Evolutionary conservation across 2,888 invertebrate genomes (phyloP).

Genomic region (Myopa testacea): DNA sequence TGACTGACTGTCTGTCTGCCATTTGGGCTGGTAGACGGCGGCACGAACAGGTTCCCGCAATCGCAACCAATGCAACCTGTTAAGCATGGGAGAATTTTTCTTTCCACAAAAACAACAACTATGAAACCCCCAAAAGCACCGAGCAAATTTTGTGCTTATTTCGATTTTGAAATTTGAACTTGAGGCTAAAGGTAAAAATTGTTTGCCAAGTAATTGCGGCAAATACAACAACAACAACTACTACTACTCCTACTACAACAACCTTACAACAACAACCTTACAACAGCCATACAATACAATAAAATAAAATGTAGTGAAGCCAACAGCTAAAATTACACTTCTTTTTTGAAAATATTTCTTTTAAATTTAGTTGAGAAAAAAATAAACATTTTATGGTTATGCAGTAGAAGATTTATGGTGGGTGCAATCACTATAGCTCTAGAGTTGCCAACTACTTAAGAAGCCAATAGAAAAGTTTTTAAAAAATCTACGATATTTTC

Average conservation of each 20-base stretch:
- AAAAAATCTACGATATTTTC: background rate
- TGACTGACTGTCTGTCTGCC: slow-evolving; percentile 56
- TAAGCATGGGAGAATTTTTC: slow-evolving; percentile 18
- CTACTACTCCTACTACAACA: slow-evolving; percentile 12
- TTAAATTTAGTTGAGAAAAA: background rate
- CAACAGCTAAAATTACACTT: slow-evolving; percentile 50
- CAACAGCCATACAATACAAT: background rate
- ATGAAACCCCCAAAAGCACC: background rate
- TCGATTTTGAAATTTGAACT: slow-evolving; percentile 67
- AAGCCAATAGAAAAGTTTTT: background rate
- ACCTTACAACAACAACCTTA: slow-evolving; percentile 19
- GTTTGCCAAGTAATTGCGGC: slow-evolving; percentile 66
- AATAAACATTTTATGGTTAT: no score
- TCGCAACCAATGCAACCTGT: slow-evolving; percentile 29
- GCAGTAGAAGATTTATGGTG: background rate
- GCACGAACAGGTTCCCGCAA: slow-evolving; percentile 25
- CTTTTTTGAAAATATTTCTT: slow-evolving; percentile 41
- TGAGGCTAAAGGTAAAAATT: slow-evolving; percentile 68
- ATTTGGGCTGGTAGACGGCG: slow-evolving; percentile 57
- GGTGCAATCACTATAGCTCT: background rate
- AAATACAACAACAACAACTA: slow-evolving; percentile 27
- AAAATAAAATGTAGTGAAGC: slow-evolving; percentile 43
- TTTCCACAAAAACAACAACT: slow-evolving; percentile 39
- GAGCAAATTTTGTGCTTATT: slow-evolving; percentile 51
- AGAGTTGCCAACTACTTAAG: background rate